Conservation (phyloP, 2,888 invertebrate genomes). For the Antitype chi region DNA sequence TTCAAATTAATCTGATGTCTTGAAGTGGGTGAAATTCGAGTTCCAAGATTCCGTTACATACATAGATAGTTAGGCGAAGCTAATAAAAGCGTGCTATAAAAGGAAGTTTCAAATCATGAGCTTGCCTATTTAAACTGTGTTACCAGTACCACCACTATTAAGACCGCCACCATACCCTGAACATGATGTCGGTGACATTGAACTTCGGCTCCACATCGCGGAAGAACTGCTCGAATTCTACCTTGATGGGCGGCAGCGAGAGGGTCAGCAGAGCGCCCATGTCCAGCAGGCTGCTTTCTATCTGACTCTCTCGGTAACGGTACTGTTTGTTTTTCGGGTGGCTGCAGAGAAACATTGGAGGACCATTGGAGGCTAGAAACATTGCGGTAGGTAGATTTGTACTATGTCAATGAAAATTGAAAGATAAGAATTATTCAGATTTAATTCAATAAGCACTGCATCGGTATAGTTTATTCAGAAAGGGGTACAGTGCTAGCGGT, state of each 20-base stretch:
- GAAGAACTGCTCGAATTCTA: slow-evolving; percentile 50
- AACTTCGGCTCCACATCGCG: slow-evolving; percentile 17
- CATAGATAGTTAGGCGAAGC: too few species aligned
- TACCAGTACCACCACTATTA: not conserved
- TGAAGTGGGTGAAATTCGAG: too few species aligned
- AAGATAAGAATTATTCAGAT: not conserved
- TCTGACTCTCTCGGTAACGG: slow-evolving; percentile 27
- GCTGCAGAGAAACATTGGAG: slow-evolving; percentile 15
- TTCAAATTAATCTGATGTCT: too few species aligned
- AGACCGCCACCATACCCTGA: slow-evolving; percentile 37
- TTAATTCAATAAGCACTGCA: not conserved
- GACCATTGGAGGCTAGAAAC: not conserved
- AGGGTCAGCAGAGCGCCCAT: slow-evolving; percentile 56
- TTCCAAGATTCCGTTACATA: too few species aligned
- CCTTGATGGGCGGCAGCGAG: slow-evolving; percentile 28
- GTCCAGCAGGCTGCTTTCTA: slow-evolving; percentile 37
- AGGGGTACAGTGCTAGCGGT: not conserved
- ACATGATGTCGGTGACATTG: slow-evolving; percentile 62
- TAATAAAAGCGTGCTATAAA: too few species aligned
- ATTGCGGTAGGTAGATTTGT: not conserved
- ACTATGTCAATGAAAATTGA: not conserved
- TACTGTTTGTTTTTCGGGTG: slow-evolving; percentile 44
- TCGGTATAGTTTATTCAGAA: not conserved
- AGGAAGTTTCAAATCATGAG: too few species aligned
- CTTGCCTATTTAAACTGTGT: not conserved